Conservation (phyloP, 2,888 invertebrate genomes). For the Macaria liturata region DNA sequence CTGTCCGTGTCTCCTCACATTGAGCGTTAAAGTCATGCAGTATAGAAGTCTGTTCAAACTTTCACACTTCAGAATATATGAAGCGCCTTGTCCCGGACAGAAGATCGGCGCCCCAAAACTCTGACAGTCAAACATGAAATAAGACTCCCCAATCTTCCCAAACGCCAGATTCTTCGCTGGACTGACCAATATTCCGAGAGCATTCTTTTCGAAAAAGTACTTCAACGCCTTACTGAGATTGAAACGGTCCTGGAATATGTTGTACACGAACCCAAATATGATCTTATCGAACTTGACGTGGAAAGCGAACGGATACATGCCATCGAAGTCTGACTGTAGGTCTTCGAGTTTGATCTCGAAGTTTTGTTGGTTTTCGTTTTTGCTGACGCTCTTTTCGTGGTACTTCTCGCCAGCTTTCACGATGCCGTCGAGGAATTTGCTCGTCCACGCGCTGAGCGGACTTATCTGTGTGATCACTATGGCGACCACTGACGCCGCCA, state of each 20-base stretch:
- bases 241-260: conserved; percentile 79
- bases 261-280: conserved; percentile 85
- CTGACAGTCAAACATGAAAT: conserved; percentile 87
- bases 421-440: conserved; percentile 84
- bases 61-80: conserved; percentile 84
- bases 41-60: conserved; percentile 85
- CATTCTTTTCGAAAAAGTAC: conserved; percentile 82
- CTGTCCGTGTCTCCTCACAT: conserved; percentile 78
- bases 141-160: conserved; percentile 78
- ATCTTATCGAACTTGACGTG: conserved; percentile 80
- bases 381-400: conserved; percentile 73
- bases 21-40: conserved; percentile 85
- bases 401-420: conserved; percentile 84
- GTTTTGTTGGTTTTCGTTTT: conserved; percentile 69
- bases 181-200: conserved; percentile 81
- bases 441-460: conserved; percentile 85
- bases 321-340: conserved; percentile 76
- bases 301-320: conserved; percentile 83
- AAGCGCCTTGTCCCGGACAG: conserved; percentile 79
- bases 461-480: conserved; percentile 84
- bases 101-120: conserved; percentile 85
- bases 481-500: conserved; percentile 84
- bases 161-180: conserved; percentile 79
- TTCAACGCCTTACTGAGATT: conserved; percentile 85
- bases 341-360: conserved; percentile 84